Base-by-base conservation (phyloP, 1,140 invertebrate genomes). In the Drosophila albomicans region DNA sequence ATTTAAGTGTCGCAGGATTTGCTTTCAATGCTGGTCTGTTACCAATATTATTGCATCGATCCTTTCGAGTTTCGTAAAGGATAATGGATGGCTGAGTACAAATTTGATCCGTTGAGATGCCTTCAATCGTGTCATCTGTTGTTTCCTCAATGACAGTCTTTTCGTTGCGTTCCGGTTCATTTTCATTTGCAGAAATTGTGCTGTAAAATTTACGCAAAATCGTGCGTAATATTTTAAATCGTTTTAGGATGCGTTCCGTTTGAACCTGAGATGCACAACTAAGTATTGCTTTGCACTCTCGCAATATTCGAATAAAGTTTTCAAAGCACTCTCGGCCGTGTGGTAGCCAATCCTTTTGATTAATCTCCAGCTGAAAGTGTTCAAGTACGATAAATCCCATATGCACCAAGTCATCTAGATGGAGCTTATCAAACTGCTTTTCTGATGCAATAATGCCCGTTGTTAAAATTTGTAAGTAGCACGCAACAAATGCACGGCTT, bases 161-260 rank as follows among this genome's bases (percentile, higher is more conserved):
- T 41, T 62, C 48, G 43, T 52, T 41, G 13, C 46, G 51, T 38
- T 45, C 48, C 20, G 56, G 20, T 10, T 35, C 58, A 7, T 51
- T 74, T 48, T 70, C 5, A 25, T 51, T 54, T 52, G 11, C 20
- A 15, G 28, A 56, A 0, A 91, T 32, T 59, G 43, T 67, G 28
- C 57, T 64, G 11, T 79, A 82, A 5, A 92, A 59, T 43, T 92
- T 92, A 6, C 73, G 78, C 49, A 91, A 45, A 15, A 78, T 62
- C 6, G 69, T 84, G 20, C 87, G 81, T 57, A 92, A 57, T 71
- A 92, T 91, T 41, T 91, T 92, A 49, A 92, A 92, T 43, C 91
- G 78, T 67, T 92, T 92, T 1, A 92, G 51, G 5, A 92, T 84
- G 10, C 91, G 85, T 32, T 67, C 30, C 2, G 65, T 59, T 6